These are phyloP conservation scores for Geophilus truncorum DNA, from an alignment of 2,888 invertebrate genomes.

Conservation along the genomic window DNA sequence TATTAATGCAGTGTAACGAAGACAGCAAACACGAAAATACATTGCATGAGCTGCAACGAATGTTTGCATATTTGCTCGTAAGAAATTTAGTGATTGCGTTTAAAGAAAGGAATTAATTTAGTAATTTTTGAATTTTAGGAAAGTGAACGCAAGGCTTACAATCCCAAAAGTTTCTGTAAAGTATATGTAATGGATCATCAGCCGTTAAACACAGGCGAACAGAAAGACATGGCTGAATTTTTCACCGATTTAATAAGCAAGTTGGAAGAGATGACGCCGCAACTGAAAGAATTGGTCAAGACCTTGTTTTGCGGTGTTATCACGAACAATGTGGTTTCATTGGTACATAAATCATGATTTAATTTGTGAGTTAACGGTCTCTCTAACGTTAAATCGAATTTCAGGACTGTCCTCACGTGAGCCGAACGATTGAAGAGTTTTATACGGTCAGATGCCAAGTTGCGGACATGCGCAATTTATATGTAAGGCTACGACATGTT, in stretches of 20 bases:
- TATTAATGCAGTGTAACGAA: conserved; percentile 53
- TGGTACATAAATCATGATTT: too few species aligned
- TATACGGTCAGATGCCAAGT: conserved; percentile 95
- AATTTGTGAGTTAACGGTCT: too few species aligned
- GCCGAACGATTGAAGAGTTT: conserved; percentile 89
- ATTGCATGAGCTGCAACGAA: conserved; percentile 79
- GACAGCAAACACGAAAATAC: conserved; percentile 73
- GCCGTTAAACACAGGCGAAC: conserved; percentile 90
- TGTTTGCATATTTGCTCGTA: conserved; percentile 88
- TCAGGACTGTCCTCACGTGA: conserved; percentile 89
- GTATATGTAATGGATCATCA: conserved; percentile 97
- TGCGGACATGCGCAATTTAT: conserved; percentile 91
- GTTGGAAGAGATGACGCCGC: conserved; percentile 90
- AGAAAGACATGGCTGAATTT: conserved; percentile 97
- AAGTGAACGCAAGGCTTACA: conserved; percentile 91
- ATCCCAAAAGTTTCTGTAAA: conserved; percentile 90
- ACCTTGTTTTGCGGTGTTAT: conserved; percentile 87
- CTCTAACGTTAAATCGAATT: too few species aligned
- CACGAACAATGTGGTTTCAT: conserved; percentile 90
- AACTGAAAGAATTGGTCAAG: conserved; percentile 82
- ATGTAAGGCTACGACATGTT: conserved; percentile 50
- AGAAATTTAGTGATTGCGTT: conserved; percentile 37
- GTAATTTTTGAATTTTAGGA: conserved; percentile 56
- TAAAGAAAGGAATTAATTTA: background rate
- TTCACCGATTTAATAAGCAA: conserved; percentile 95